phyloP scores from a whole-genome alignment of 1,140 invertebrate genomes.

The Orchesella cincta region DNA sequence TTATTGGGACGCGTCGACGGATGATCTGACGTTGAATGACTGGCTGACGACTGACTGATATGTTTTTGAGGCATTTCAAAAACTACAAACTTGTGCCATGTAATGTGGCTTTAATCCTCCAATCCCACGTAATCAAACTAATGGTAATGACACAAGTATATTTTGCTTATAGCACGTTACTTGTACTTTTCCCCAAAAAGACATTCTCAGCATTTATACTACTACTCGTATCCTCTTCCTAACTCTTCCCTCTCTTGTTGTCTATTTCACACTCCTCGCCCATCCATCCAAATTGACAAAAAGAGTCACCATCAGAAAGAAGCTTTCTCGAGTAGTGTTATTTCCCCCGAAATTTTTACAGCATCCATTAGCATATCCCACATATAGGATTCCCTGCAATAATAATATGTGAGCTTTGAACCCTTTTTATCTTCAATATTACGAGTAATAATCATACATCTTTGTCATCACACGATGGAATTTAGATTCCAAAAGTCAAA shows the following conservation, averaged over 20 bases:
- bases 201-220: slow-evolving; percentile 17
- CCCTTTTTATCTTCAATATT: slow-evolving; percentile 28
- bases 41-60: slow-evolving; percentile 22
- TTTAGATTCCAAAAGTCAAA: slow-evolving; percentile 29
- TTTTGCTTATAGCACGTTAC: background rate
- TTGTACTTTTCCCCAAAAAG: background rate
- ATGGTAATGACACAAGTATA: no score
- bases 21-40: slow-evolving; percentile 27
- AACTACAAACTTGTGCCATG: slow-evolving; percentile 12
- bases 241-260: no score
- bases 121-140: background rate
- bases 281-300: slow-evolving; percentile 10
- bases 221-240: no score
- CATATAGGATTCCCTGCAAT: background rate
- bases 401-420: slow-evolving; percentile 24
- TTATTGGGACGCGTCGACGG: slow-evolving; percentile 23
- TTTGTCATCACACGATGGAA: slow-evolving; percentile 28
- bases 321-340: no score
- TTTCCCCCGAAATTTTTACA: no score
- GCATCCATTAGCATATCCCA: no score
- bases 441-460: slow-evolving; percentile 29
- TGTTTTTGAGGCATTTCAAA: background rate
- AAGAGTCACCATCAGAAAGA: background rate
- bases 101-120: slow-evolving; percentile 13
- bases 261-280: background rate